Conservation (phyloP, 2,113 vertebrate species). For the Nycticebus coucang region DNA sequence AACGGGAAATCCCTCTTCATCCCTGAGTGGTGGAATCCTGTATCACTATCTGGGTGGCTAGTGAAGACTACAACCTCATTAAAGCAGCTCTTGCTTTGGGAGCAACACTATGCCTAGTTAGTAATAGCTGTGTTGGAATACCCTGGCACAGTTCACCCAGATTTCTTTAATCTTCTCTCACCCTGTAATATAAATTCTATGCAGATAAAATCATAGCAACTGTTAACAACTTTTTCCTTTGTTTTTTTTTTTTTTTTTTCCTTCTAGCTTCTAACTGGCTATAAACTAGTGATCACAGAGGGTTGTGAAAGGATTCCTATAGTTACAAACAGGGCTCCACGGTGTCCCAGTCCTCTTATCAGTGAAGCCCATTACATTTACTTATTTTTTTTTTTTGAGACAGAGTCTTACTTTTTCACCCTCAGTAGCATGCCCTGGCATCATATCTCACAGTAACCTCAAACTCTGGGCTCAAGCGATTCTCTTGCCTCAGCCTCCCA, state of each 20-base stretch:
- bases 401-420: too few species aligned
- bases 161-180: constrained; percentile 8
- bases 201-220: constrained; percentile 13
- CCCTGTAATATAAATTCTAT: not conserved
- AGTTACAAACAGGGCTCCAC: not conserved
- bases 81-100: not conserved
- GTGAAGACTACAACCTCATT: not conserved
- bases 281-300: not conserved
- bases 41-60: not conserved
- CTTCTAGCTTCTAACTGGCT: constrained; percentile 17
- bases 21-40: too few species aligned
- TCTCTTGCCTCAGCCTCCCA: too few species aligned
- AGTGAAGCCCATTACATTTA: not conserved
- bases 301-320: not conserved
- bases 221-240: not conserved
- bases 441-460: too few species aligned
- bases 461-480: too few species aligned
- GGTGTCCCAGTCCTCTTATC: not conserved
- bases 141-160: not conserved
- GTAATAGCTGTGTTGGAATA: not conserved
- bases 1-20: too few species aligned
- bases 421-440: too few species aligned
- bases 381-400: too few species aligned
- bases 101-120: not conserved
- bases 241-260: not conserved